Conservation (phyloP, 64 coral and sea anemone species). For the Montipora cactus region DNA sequence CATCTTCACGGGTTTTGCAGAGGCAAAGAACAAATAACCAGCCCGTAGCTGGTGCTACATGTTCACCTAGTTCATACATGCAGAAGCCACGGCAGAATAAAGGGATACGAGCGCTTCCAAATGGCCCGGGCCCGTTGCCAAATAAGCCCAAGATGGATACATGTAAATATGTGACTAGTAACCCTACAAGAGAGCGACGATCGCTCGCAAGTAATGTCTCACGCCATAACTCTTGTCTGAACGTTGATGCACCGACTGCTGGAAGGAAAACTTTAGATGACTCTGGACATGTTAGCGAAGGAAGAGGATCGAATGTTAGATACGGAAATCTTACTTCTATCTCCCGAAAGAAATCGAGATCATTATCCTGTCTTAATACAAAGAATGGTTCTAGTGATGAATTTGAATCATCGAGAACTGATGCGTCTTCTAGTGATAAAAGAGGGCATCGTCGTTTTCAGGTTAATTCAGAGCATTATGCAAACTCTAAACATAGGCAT, state of each 20-base stretch:
- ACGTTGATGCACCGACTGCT: not conserved
- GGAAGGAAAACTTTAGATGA: conserved; percentile 46
- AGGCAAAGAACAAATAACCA: not conserved
- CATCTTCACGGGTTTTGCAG: not conserved
- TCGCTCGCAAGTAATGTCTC: not conserved
- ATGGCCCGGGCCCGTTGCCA: conserved; percentile 62
- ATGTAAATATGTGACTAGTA: not conserved
- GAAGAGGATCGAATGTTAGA: not conserved
- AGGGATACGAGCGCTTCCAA: not conserved
- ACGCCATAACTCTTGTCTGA: not conserved
- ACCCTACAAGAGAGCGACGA: not conserved
- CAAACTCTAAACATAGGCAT: not conserved
- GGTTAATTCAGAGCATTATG: not conserved
- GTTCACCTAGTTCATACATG: not conserved
- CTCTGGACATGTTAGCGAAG: conserved; percentile 22
- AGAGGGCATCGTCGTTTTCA: not conserved
- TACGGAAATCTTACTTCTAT: not conserved
- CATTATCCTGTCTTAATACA: not conserved
- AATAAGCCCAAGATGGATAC: not conserved
- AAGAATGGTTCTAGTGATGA: conserved; percentile 3
- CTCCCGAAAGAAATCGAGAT: conserved; percentile 22
- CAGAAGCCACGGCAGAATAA: not conserved
- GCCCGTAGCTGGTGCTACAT: not conserved
- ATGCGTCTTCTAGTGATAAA: not conserved
- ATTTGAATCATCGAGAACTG: not conserved